phyloP scores from a whole-genome alignment of 2,113 vertebrate genomes.

The Archocentrus centrarchus region DNA sequence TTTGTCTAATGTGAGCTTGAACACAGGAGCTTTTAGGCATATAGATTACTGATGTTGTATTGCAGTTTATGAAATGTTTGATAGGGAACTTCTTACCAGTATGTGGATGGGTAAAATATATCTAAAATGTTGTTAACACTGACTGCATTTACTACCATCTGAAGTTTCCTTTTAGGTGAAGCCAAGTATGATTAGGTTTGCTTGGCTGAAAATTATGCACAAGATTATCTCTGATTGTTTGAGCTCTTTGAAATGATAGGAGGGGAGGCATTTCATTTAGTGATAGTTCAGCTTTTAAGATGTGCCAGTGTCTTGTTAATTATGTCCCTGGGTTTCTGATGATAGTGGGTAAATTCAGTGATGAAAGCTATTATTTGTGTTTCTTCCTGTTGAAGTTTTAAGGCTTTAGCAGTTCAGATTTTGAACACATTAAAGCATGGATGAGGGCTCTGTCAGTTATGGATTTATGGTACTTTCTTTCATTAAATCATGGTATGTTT shows the following conservation, averaged over 20 bases:
- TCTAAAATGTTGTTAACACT: neutral
- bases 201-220: neutral
- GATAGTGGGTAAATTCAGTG: neutral
- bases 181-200: neutral
- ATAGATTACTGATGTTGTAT: neutral
- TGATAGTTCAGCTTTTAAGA: neutral
- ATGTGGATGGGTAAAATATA: neutral
- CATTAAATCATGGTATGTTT: neutral
- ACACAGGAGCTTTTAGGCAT: neutral
- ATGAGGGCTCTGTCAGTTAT: neutral
- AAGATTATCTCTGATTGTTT: neutral
- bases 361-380: neutral
- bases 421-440: neutral
- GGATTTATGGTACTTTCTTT: neutral
- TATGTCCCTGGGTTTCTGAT: neutral
- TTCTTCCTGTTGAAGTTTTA: neutral
- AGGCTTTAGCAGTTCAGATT: neutral
- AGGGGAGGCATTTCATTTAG: neutral
- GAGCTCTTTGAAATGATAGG: slow-evolving; percentile 1
- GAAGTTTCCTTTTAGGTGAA: neutral
- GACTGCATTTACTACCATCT: neutral
- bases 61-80: neutral
- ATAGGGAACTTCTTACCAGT: neutral
- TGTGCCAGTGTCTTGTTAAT: neutral
- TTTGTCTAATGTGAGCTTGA: neutral